phyloP scores from a whole-genome alignment of 2,888 invertebrate species.

The Taenaris catops region DNA sequence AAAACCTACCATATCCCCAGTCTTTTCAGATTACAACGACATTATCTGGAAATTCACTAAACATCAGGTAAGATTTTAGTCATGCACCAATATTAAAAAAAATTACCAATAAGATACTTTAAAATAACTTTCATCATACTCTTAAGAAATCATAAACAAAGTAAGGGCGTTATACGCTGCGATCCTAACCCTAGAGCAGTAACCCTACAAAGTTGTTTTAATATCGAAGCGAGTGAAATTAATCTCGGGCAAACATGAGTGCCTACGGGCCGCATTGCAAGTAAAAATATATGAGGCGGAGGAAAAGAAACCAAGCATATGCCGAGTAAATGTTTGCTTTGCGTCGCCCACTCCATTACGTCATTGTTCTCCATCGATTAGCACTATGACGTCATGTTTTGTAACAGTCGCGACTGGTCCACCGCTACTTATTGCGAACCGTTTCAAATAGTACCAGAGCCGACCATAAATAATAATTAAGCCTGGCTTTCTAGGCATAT shows the following conservation, averaged over 20 bases:
- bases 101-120: no score
- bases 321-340: slow-evolving; percentile 73
- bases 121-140: no score
- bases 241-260: slow-evolving; percentile 59
- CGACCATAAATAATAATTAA: neutral
- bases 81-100: no score
- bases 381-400: slow-evolving; percentile 59
- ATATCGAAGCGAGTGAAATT: slow-evolving; percentile 49
- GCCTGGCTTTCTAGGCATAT: no score
- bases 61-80: no score
- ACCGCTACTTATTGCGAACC: slow-evolving; percentile 26
- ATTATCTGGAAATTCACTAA: no score
- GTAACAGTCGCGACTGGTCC: slow-evolving; percentile 39
- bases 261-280: slow-evolving; percentile 69
- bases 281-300: slow-evolving; percentile 77
- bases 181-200: slow-evolving; percentile 1
- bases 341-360: slow-evolving; percentile 51
- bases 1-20: no score
- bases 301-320: slow-evolving; percentile 78
- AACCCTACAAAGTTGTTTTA: slow-evolving; percentile 14
- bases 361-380: slow-evolving; percentile 77
- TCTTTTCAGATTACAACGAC: no score
- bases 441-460: slow-evolving; percentile 7
- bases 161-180: no score
- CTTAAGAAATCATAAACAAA: no score